Evolutionary conservation across 2,113 vertebrate species (phyloP).

Genomic region (Pithys albifrons): DNA sequence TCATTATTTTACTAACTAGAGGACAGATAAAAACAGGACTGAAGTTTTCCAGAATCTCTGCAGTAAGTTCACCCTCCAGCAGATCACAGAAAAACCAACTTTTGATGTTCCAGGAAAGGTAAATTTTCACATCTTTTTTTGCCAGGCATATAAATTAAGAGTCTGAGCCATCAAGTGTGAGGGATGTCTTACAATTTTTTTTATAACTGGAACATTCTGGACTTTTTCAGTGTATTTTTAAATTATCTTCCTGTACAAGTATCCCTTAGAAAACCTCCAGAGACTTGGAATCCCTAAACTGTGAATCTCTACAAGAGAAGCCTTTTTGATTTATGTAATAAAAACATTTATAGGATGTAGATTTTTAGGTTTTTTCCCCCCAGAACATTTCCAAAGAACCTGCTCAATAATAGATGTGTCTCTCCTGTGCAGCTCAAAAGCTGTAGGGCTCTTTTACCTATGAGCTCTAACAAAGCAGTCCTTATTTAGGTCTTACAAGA

Average conservation of each 20-base stretch:
- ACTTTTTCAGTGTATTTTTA: neutral
- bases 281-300: neutral
- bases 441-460: neutral
- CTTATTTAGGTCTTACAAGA: neutral
- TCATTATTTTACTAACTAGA: neutral
- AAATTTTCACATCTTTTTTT: neutral
- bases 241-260: neutral
- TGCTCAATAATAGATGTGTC: neutral
- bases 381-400: neutral
- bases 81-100: neutral
- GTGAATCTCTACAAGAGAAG: neutral
- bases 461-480: neutral
- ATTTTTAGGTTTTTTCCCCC: neutral
- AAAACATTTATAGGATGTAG: neutral
- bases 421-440: neutral
- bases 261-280: neutral
- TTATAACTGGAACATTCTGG: neutral
- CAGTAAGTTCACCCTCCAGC: neutral
- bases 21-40: neutral
- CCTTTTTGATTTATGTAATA: neutral
- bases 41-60: neutral
- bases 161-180: neutral
- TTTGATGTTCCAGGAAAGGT: neutral
- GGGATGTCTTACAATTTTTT: neutral
- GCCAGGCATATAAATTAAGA: neutral